phyloP scores from a whole-genome alignment of 2,888 invertebrate genomes.

The Antheraea assamensis region DNA sequence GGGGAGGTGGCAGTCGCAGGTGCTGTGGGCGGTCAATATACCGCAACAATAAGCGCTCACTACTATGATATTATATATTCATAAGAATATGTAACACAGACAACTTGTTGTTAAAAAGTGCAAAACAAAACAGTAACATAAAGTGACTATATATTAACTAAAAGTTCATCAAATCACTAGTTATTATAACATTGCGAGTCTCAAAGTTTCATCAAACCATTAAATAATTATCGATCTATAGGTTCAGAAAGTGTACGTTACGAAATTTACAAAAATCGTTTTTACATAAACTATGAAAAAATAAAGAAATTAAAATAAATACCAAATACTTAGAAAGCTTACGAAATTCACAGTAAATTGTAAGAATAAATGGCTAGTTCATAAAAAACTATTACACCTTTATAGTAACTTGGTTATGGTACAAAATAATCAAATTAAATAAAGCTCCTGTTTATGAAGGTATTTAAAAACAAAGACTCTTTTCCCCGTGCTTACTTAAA shows the following conservation, averaged over 20 bases:
- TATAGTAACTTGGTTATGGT: background rate
- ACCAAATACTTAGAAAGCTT: background rate
- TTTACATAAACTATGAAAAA: no score
- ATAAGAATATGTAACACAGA: slow-evolving; percentile 27
- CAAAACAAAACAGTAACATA: background rate
- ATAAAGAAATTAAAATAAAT: background rate
- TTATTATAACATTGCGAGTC: no score
- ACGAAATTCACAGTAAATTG: background rate
- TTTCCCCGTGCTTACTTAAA: slow-evolving; percentile 6
- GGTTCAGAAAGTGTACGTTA: no score
- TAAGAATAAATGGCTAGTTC: background rate
- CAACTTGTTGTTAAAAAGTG: background rate
- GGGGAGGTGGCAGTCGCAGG: slow-evolving; percentile 69
- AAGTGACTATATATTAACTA: no score
- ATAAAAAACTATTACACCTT: background rate
- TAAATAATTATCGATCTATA: no score
- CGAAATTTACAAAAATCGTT: no score
- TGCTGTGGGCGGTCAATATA: slow-evolving; percentile 63
- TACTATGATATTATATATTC: slow-evolving; percentile 30
- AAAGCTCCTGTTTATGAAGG: slow-evolving; percentile 3
- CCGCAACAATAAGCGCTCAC: slow-evolving; percentile 50
- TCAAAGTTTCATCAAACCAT: no score
- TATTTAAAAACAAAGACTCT: background rate
- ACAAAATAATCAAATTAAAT: background rate
- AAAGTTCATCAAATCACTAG: no score